Percentiles rank a stretch among this genome's conserved stretches.
These are phyloP conservation scores for Prionailurus viverrinus DNA, from an alignment of 2,113 vertebrate species.

Conservation along the genomic window DNA sequence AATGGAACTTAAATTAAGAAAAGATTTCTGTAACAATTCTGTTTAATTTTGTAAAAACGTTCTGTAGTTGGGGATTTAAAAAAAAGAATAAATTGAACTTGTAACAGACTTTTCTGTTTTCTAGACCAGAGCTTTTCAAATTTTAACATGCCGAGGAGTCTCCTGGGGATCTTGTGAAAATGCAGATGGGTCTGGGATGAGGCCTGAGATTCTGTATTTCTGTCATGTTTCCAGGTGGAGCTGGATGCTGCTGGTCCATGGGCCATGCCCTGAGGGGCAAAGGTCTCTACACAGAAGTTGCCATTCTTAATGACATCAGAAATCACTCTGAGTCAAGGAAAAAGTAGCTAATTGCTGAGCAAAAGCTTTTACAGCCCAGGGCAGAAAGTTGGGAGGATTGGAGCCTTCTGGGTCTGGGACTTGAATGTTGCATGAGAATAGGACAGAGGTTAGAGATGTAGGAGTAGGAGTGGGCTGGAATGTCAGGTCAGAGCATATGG, in stretches of 20 bases:
- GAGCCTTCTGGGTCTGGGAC: background rate
- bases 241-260: background rate
- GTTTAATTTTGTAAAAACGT: conserved; percentile 77
- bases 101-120: background rate
- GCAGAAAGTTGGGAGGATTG: background rate
- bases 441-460: background rate
- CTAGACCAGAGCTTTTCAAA: background rate
- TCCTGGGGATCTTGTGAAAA: background rate
- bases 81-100: conserved; percentile 15
- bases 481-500: background rate
- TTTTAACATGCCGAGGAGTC: background rate
- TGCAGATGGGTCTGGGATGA: background rate
- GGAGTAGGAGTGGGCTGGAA: background rate
- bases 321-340: conserved; percentile 51
- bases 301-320: conserved; percentile 35
- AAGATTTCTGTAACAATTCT: conserved; percentile 75
- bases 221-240: background rate
- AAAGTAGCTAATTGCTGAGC: conserved; percentile 11
- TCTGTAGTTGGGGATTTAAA: conserved; percentile 54
- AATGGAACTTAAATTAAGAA: conserved; percentile 80
- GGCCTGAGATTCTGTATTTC: background rate
- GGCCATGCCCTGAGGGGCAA: background rate
- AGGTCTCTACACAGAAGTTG: background rate
- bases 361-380: conserved; percentile 41
- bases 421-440: background rate